Evolutionary conservation across 1,140 invertebrate genomes (phyloP), one percentile per base, ranked within the genome.

Genomic region (Cydia strobilella): DNA sequence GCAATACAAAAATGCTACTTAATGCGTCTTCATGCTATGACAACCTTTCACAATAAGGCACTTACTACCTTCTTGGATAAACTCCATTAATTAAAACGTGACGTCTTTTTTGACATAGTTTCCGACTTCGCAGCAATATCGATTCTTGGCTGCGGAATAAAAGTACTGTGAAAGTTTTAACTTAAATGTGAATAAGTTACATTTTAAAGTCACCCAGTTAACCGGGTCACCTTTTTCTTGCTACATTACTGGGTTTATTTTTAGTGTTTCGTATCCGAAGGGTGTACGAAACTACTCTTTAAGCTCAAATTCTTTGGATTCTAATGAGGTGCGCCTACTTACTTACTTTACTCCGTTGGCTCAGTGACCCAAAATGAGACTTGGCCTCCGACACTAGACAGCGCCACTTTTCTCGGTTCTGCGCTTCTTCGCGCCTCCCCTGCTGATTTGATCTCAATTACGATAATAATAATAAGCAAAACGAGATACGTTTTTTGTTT

Each of bases 81-180:
- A 15, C 45, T 5, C 2, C n/a, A 7, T 54, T 54, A 5, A 18
- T 54, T 54, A 54, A 18, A 54, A 18, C 7, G 51, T 54, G 51
- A 54, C 51, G 51, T 54, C 15, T 54, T 54, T 54, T 54, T 66
- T 35, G 63, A 66, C 63, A 65, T 27, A 25, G 62, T 65, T 65
- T 25, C 62, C 25, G 15, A 66, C n/a, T 66, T 66, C 25, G 25
- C 27, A 18, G 63, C 15, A 54, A 18, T 66, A 66, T 66, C 27
- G 63, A 66, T 66, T 66, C 27, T 66, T 31, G 20, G 23, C 4
- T 65, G 62, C 62, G 9, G n/a, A 54, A 18, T 0, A 1, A n/a
- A 54, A n/a, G 15, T 54, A 54, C 51, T 7, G 51, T 15, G 3
- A 15, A 48, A 48, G 15, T 15, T 48, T 48, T 10, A 7, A 39